Percentiles rank a stretch among this genome's conserved stretches.
Evolutionary conservation across 2,113 vertebrate genomes (phyloP).

Genomic region (Macrotus californicus): DNA sequence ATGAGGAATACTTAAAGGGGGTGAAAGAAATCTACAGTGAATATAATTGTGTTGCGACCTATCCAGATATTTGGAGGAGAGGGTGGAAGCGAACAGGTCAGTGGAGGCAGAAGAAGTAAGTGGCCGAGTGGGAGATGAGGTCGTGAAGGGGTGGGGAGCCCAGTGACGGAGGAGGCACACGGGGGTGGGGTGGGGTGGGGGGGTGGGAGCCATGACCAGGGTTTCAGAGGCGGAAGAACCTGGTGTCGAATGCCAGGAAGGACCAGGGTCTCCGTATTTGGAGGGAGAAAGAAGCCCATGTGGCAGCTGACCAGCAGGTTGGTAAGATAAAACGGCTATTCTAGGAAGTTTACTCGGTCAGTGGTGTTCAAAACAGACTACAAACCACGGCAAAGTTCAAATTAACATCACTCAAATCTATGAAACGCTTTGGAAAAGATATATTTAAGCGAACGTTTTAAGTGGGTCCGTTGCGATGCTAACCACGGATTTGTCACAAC

Average conservation of each 20-base stretch:
- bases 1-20: neutral
- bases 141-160: neutral
- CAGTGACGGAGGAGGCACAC: accelerated
- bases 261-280: neutral
- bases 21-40: neutral
- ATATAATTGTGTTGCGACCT: neutral
- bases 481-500: neutral
- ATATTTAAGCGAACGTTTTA: neutral
- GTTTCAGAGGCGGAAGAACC: neutral
- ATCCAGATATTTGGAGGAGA: neutral
- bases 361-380: neutral
- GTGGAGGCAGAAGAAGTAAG: neutral
- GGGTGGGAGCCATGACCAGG: neutral
- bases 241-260: neutral
- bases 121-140: too few species aligned
- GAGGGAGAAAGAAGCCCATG: neutral
- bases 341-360: neutral
- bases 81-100: neutral
- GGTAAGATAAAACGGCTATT: neutral
- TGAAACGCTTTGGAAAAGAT: neutral
- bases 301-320: neutral
- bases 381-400: neutral
- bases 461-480: neutral
- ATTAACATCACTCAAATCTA: neutral
- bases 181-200: too few species aligned